Evolutionary conservation across 2,113 vertebrate genomes (phyloP).

Genomic region (Pseudopipra pipra): DNA sequence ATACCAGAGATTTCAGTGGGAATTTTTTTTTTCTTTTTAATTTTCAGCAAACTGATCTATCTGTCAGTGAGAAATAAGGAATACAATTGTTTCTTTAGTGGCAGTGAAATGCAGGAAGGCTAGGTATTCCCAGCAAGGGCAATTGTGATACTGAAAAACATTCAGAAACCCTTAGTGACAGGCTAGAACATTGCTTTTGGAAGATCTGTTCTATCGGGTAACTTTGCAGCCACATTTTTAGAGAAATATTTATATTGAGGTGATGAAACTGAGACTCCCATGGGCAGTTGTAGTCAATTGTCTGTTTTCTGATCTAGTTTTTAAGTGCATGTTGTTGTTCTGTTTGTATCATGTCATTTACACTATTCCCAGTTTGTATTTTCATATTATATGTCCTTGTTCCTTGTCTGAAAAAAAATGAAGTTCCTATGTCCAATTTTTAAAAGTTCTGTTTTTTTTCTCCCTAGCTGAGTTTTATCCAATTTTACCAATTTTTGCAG

Average conservation of each 20-base stretch:
- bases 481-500: no score
- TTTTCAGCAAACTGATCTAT: neutral
- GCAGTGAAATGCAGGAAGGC: neutral
- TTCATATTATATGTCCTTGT: neutral
- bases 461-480: accelerated
- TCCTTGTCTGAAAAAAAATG: neutral
- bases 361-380: neutral
- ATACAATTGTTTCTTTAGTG: neutral
- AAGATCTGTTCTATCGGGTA: neutral
- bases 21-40: neutral
- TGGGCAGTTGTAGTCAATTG: neutral
- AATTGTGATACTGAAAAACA: neutral
- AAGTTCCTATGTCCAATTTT: neutral
- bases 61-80: neutral
- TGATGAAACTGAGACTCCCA: neutral
- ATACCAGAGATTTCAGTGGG: neutral
- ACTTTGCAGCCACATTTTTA: neutral
- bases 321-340: neutral
- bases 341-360: neutral
- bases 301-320: neutral
- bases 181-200: neutral
- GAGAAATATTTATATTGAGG: neutral
- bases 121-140: neutral
- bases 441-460: neutral
- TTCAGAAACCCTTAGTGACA: neutral